phyloP scores from a whole-genome alignment of 2,113 vertebrate species.

The Lamprotornis superbus region DNA sequence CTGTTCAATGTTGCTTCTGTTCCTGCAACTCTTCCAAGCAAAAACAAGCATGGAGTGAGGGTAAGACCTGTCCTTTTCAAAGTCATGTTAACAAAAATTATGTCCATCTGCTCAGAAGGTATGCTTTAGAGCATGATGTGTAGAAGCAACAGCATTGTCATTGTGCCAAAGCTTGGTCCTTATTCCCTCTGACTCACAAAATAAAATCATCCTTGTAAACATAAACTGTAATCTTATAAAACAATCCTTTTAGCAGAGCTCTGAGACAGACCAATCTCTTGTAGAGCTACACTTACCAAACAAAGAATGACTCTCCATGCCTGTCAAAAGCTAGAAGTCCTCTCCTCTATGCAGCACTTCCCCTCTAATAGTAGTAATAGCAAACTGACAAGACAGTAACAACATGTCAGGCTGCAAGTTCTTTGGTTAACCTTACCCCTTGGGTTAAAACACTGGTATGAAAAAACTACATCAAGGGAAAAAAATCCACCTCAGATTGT shows the following conservation, averaged over 20 bases:
- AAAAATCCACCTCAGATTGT: neutral
- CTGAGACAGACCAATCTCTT: neutral
- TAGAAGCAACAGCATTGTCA: neutral
- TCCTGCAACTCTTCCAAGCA: neutral
- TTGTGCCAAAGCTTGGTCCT: neutral
- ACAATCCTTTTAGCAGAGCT: neutral
- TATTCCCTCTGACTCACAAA: conserved; percentile 4
- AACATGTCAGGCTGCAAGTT: neutral
- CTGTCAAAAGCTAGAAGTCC: neutral
- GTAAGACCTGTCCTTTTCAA: neutral
- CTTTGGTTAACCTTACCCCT: neutral
- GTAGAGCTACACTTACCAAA: neutral
- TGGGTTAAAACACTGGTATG: neutral
- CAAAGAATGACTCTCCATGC: neutral
- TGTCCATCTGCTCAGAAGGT: neutral
- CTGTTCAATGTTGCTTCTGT: neutral
- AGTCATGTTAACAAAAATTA: neutral
- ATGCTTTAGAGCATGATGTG: neutral
- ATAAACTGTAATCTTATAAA: conserved; percentile 7
- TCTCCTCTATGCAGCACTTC: neutral
- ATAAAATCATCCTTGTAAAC: conserved; percentile 28
- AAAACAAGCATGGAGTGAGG: neutral
- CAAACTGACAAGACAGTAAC: neutral
- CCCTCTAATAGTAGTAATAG: neutral
- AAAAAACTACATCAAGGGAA: neutral